A percentile compares a stretch with the other conserved stretches of the same genome.
phyloP scores from a whole-genome alignment of 2,888 invertebrate genomes.

The Zonitis immaculata region DNA sequence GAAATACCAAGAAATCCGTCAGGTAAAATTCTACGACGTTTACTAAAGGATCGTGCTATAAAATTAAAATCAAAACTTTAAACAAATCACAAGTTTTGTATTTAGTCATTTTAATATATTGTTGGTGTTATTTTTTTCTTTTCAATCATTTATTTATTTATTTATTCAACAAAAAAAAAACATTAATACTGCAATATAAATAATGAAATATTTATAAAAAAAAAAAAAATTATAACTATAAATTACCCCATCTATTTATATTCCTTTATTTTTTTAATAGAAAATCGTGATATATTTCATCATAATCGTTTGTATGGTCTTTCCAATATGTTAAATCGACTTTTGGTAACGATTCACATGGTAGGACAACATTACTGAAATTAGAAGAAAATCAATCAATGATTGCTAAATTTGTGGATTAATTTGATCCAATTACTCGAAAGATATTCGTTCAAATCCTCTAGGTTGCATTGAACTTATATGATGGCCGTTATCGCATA shows the following conservation, averaged over 20 bases:
- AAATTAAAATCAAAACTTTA: slow-evolving; percentile 40
- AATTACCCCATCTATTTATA: too few relatives aligned
- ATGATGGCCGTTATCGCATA: slow-evolving; percentile 75
- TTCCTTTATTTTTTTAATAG: too few relatives aligned
- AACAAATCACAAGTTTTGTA: too few relatives aligned
- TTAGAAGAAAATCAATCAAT: too few relatives aligned
- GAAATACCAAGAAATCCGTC: slow-evolving; percentile 64
- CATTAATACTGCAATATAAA: too few relatives aligned
- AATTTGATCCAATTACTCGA: slow-evolving; percentile 44
- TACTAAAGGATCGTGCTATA: slow-evolving; percentile 51
- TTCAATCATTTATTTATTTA: too few relatives aligned
- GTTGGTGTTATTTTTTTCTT: too few relatives aligned
- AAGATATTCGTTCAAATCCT: slow-evolving; percentile 62
- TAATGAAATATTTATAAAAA: too few relatives aligned
- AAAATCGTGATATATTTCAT: too few relatives aligned
- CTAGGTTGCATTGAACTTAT: slow-evolving; percentile 62
- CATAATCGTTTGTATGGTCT: too few relatives aligned
- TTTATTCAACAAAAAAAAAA: too few relatives aligned
- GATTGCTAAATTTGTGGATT: neutral
- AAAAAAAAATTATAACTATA: too few relatives aligned
- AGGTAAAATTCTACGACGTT: slow-evolving; percentile 64
- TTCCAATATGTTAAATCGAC: slow-evolving; percentile 60
- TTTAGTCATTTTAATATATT: slow-evolving; percentile 3
- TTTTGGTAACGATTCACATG: slow-evolving; percentile 56
- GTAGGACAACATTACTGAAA: slow-evolving; percentile 58